Conservation (phyloP, 1,140 invertebrate genomes). For the Calliphora vicina region DNA sequence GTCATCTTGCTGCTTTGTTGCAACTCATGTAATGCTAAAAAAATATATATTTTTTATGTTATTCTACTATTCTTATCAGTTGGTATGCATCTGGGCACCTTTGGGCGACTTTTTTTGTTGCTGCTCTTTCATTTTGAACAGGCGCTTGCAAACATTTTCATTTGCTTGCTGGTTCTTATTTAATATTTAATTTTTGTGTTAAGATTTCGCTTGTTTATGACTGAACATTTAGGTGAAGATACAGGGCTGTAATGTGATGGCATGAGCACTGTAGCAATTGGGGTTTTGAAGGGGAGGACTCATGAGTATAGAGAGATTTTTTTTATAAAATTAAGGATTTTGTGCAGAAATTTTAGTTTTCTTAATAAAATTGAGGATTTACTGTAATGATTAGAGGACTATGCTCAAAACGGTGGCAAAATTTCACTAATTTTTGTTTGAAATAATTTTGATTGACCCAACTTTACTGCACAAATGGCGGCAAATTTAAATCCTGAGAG, state of each 20-base stretch:
- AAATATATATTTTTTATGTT: conserved; percentile 35
- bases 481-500: too few relatives aligned
- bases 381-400: too few relatives aligned
- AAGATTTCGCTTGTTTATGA: background rate
- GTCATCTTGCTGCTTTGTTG: conserved; percentile 1
- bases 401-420: too few relatives aligned
- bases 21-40: background rate
- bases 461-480: too few relatives aligned
- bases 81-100: conserved; percentile 63
- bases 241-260: background rate
- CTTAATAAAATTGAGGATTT: too few relatives aligned
- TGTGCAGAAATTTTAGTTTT: too few relatives aligned
- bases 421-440: too few relatives aligned
- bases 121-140: conserved; percentile 7
- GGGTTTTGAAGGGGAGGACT: too few relatives aligned
- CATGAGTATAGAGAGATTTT: too few relatives aligned
- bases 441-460: too few relatives aligned
- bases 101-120: conserved; percentile 40
- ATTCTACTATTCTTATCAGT: conserved; percentile 57
- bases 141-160: conserved; percentile 35
- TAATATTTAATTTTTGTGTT: background rate
- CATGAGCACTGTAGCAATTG: background rate
- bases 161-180: background rate
- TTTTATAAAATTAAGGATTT: too few relatives aligned
- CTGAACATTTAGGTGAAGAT: background rate